Conservation (phyloP, 2,888 invertebrate species). For the Amaurobius ferox region DNA sequence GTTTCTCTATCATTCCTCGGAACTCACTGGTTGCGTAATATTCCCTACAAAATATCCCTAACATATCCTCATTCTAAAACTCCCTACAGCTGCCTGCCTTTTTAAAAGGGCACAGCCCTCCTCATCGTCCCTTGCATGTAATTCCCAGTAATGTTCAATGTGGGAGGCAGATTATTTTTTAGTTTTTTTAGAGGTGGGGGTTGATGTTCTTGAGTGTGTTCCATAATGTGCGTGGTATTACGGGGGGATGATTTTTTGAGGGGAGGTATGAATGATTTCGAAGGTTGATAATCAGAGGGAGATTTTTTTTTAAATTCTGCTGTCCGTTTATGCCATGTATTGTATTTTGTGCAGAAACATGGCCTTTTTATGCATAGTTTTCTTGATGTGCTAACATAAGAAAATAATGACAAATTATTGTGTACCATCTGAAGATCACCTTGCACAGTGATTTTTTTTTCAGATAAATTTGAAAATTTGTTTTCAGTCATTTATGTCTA, state of each 20-base stretch:
- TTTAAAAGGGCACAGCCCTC: slow-evolving; percentile 20
- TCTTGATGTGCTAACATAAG: no score
- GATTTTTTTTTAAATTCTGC: neutral
- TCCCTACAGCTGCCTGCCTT: slow-evolving; percentile 8
- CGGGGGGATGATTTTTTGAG: neutral
- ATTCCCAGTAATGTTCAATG: slow-evolving; percentile 51
- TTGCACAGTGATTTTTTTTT: no score
- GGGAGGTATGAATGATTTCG: neutral
- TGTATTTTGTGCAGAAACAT: no score
- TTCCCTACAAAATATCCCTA: slow-evolving; percentile 29
- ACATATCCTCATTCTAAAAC: slow-evolving; percentile 49
- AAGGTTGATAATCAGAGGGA: neutral
- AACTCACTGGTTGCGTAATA: slow-evolving; percentile 36
- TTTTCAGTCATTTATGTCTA: no score
- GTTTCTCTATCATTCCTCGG: slow-evolving; percentile 38
- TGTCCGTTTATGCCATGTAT: no score
- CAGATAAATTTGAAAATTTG: no score
- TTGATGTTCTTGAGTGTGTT: neutral
- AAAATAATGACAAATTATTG: no score
- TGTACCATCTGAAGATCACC: no score
- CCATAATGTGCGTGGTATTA: neutral
- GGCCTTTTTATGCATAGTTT: no score
- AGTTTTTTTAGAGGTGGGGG: slow-evolving; percentile 16
- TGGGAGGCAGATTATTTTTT: slow-evolving; percentile 34
- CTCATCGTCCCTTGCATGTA: slow-evolving; percentile 6